Evolutionary conservation across 53 echinoderm and acorn worm genomes (phyloP).

Genomic region (Holothuria scabra): DNA sequence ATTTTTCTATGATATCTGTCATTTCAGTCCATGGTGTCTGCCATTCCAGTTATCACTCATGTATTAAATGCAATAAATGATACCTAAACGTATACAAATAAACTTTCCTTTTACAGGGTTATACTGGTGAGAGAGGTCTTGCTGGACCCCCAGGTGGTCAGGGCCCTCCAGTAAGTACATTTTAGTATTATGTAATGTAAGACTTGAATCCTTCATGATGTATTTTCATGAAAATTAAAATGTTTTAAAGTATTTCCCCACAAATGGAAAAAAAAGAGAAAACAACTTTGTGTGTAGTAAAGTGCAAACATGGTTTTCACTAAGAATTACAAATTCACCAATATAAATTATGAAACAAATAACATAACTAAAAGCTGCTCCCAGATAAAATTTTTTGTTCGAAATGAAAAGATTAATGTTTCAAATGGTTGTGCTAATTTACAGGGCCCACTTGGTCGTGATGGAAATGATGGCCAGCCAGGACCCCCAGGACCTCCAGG

Average conservation of each 20-base stretch:
- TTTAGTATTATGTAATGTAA: not conserved
- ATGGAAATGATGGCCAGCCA: constrained; percentile 55
- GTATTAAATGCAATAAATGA: too few species aligned
- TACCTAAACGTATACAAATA: not conserved
- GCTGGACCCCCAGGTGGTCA: constrained; percentile 72
- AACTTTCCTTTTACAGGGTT: constrained; percentile 53
- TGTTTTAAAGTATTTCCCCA: not conserved
- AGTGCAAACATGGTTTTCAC: too few species aligned
- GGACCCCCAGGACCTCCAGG: constrained; percentile 80
- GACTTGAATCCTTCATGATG: not conserved
- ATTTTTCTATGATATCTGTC: too few species aligned
- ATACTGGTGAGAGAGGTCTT: constrained; percentile 62
- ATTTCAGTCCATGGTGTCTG: too few species aligned
- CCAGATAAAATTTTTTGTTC: not conserved
- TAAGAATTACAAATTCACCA: too few species aligned
- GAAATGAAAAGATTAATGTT: not conserved
- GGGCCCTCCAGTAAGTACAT: constrained; percentile 63
- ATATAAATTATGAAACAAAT: too few species aligned
- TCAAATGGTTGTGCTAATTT: not conserved
- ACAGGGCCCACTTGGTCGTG: constrained; percentile 75
- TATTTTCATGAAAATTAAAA: not conserved
- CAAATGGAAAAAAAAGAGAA: not conserved
- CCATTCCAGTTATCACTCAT: too few species aligned
- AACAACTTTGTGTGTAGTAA: too few species aligned
- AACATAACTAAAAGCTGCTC: too few species aligned